Percentiles rank a stretch among this genome's conserved stretches.
Conservation (phyloP, 2,888 invertebrate genomes). For the Lapara coniferarum region DNA sequence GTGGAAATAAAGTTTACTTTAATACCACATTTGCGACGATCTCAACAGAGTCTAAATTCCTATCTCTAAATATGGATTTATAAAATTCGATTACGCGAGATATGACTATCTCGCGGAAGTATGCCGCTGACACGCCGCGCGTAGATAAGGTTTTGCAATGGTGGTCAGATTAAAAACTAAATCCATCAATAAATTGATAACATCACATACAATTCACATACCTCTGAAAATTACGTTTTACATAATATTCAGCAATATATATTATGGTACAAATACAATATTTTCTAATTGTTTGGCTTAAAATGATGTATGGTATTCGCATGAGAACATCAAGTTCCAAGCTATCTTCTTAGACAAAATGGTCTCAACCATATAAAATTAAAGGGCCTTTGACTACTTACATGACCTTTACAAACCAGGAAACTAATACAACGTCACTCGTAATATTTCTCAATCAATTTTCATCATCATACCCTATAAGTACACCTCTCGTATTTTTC, state of each 20-base stretch:
- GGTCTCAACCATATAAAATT: too few relatives aligned
- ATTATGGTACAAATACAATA: too few relatives aligned
- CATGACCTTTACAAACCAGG: too few relatives aligned
- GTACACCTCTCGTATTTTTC: not conserved
- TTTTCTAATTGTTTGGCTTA: too few relatives aligned
- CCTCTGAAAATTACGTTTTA: not conserved
- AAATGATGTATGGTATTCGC: too few relatives aligned
- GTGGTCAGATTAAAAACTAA: not conserved
- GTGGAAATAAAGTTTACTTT: too few relatives aligned
- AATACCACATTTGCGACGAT: not conserved
- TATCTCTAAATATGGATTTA: not conserved
- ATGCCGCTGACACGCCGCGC: conserved; percentile 3
- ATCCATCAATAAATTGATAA: not conserved
- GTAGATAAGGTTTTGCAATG: conserved; percentile 4
- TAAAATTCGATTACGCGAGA: not conserved
- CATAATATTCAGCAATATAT: not conserved
- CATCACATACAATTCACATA: not conserved
- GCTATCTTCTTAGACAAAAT: too few relatives aligned
- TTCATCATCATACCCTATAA: not conserved
- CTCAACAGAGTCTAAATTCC: not conserved
- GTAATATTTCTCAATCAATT: too few relatives aligned
- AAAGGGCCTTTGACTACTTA: too few relatives aligned
- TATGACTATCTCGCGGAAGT: not conserved
- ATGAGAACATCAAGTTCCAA: too few relatives aligned
- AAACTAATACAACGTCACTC: too few relatives aligned